Evolutionary conservation across 2,113 vertebrate species (phyloP).

Genomic region (Holacanthus passer): DNA sequence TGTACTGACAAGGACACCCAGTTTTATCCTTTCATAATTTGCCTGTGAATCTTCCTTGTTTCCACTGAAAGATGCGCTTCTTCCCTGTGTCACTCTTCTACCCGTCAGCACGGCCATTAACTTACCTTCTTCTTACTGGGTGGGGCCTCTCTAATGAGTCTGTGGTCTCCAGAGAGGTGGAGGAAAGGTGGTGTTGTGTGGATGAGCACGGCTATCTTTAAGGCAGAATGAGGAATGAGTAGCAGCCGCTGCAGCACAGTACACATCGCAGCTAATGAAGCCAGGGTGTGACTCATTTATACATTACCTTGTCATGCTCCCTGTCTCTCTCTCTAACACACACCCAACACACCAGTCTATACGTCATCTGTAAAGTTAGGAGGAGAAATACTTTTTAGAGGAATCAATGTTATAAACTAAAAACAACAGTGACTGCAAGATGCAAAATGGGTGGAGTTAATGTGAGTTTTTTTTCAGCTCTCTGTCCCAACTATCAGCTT

Average conservation of each 20-base stretch:
- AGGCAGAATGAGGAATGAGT: constrained; percentile 64
- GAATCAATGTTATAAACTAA: background rate
- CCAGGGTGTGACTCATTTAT: constrained; percentile 49
- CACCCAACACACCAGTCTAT: background rate
- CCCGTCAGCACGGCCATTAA: constrained; percentile 20
- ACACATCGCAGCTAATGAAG: constrained; percentile 70
- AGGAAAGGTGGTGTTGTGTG: background rate
- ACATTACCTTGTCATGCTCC: constrained; percentile 51
- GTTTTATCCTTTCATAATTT: constrained; percentile 1
- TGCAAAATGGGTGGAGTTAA: background rate
- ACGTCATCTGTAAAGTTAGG: background rate
- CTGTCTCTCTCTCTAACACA: background rate
- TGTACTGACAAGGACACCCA: constrained; percentile 12
- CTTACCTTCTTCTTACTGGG: constrained; percentile 36
- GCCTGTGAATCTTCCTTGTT: background rate
- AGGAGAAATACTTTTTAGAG: background rate
- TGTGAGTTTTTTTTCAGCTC: background rate
- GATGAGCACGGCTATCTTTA: constrained; percentile 50
- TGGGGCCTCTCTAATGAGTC: constrained; percentile 57
- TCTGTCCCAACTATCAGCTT: too few species aligned
- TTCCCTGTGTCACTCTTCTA: constrained; percentile 20
- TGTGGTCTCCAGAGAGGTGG: constrained; percentile 38
- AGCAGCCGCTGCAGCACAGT: constrained; percentile 49
- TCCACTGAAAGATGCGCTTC: constrained; percentile 27
- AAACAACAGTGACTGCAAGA: background rate